Conservation (phyloP, 2,888 invertebrate genomes). For the Diarsia rubi region DNA sequence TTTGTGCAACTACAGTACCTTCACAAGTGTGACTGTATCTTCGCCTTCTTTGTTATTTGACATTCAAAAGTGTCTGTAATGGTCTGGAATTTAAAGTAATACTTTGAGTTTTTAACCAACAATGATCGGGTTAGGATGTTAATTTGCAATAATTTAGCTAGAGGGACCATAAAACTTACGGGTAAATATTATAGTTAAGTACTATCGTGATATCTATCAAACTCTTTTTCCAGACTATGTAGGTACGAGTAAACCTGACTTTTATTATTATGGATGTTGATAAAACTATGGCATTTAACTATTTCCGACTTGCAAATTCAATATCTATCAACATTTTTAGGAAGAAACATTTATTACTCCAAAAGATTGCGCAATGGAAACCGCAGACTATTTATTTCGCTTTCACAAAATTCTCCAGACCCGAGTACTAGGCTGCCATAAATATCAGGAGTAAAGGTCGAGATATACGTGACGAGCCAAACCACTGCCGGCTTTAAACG, state of each 20-base stretch:
- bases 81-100: too few species aligned
- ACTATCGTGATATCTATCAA: neutral
- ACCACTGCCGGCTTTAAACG: slow-evolving; percentile 26
- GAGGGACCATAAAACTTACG: neutral
- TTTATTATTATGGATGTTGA: too few species aligned
- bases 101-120: too few species aligned
- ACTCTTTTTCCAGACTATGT: neutral
- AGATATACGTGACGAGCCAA: slow-evolving; percentile 44
- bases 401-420: slow-evolving; percentile 37
- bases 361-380: slow-evolving; percentile 10
- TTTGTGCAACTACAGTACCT: too few species aligned
- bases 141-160: slow-evolving; percentile 1
- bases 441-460: slow-evolving; percentile 42
- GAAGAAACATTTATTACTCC: neutral
- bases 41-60: too few species aligned
- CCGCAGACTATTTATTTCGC: slow-evolving; percentile 1
- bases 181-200: neutral
- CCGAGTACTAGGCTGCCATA: slow-evolving; percentile 46
- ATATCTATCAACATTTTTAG: neutral
- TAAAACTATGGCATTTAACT: neutral
- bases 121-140: neutral
- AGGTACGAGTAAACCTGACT: too few species aligned
- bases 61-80: too few species aligned
- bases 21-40: too few species aligned
- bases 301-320: neutral